Conservation (phyloP, 2,113 vertebrate species). For the Neodontobutis hainanensis region DNA sequence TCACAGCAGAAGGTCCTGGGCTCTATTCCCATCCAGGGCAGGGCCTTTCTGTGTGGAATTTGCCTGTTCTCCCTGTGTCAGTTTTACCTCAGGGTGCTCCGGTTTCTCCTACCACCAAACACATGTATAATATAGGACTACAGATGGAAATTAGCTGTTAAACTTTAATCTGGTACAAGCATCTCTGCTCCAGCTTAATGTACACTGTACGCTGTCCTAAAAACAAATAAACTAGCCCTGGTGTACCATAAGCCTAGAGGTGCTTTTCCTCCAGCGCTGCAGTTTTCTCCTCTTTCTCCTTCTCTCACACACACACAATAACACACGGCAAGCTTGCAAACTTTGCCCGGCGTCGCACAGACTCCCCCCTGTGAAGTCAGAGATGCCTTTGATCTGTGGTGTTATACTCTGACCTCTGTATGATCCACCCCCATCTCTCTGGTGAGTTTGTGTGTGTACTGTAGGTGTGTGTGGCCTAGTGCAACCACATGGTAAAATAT, state of each 20-base stretch:
- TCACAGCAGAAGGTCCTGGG: too few relatives aligned
- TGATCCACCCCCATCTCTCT: conserved; percentile 61
- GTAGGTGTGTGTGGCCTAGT: conserved; percentile 28
- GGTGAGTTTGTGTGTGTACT: conserved; percentile 30
- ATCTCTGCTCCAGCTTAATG: too few relatives aligned
- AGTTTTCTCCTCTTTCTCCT: conserved; percentile 22
- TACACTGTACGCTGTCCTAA: too few relatives aligned
- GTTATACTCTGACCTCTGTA: conserved; percentile 89
- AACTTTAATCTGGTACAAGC: too few relatives aligned
- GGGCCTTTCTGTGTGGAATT: too few relatives aligned
- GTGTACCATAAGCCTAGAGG: neutral
- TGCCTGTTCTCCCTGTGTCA: too few relatives aligned
- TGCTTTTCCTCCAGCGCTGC: neutral
- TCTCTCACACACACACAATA: neutral
- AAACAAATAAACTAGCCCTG: too few relatives aligned
- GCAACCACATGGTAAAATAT: conserved; percentile 8
- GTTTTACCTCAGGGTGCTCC: too few relatives aligned
- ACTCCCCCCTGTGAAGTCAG: conserved; percentile 46
- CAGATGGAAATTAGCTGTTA: too few relatives aligned
- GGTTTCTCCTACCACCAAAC: too few relatives aligned
- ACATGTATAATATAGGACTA: too few relatives aligned
- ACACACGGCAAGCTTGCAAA: conserved; percentile 7
- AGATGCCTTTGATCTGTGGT: conserved; percentile 73
- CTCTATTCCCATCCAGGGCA: too few relatives aligned
- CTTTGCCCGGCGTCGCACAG: conserved; percentile 2